Evolutionary conservation across 2,797 vertebrate species (phyloP).

Genomic region (Enteromius anoplus): DNA sequence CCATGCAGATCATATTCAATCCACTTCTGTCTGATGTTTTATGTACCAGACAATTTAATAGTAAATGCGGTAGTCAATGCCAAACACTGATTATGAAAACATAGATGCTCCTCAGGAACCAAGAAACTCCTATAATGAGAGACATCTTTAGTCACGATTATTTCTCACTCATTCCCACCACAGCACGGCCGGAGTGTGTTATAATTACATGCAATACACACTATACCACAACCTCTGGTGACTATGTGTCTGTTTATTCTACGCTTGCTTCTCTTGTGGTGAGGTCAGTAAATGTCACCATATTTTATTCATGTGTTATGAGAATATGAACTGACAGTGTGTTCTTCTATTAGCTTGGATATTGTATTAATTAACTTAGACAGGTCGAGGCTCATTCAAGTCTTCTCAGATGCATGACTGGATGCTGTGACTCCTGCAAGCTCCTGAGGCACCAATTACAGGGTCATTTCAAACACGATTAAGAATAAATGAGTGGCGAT

Average conservation of each 20-base stretch:
- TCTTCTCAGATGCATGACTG: background rate
- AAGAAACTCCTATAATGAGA: background rate
- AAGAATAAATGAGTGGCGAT: slow-evolving; percentile 23
- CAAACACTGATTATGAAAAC: slow-evolving; percentile 10
- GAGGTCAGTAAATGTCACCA: slow-evolving; percentile 61
- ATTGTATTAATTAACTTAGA: slow-evolving; percentile 41
- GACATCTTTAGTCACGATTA: background rate
- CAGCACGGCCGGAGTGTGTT: background rate
- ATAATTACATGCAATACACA: background rate
- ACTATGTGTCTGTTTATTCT: slow-evolving; percentile 37
- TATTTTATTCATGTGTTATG: slow-evolving; percentile 63
- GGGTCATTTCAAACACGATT: background rate
- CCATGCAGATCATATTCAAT: background rate
- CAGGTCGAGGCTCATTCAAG: background rate
- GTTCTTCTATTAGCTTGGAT: slow-evolving; percentile 45
- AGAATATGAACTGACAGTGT: slow-evolving; percentile 48
- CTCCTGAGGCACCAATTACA: slow-evolving; percentile 8
- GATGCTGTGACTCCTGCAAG: background rate
- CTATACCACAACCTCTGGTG: slow-evolving; percentile 16
- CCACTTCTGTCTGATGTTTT: background rate
- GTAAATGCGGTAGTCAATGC: background rate
- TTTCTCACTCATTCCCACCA: background rate
- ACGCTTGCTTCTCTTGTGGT: slow-evolving; percentile 47
- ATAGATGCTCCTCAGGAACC: slow-evolving; percentile 11
- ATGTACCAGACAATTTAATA: background rate